phyloP scores from a whole-genome alignment of 2,113 vertebrate genomes.

The Platycercus adscitus region DNA sequence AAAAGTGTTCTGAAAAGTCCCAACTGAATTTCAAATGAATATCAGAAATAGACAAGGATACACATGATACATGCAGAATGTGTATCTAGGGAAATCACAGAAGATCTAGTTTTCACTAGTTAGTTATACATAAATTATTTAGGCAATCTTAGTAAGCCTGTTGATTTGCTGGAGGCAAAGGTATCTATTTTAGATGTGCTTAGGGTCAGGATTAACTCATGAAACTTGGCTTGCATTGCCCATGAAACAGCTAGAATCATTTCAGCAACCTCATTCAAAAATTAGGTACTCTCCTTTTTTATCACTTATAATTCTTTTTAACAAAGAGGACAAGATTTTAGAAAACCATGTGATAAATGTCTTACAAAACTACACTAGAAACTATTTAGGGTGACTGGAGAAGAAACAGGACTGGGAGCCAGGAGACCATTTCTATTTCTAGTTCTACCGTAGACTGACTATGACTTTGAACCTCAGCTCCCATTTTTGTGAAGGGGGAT shows the following conservation, averaged over 20 bases:
- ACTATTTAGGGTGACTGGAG: slow-evolving; percentile 53
- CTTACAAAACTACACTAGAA: slow-evolving; percentile 55
- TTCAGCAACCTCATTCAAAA: not conserved
- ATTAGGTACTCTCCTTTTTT: not conserved
- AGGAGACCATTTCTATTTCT: slow-evolving; percentile 68
- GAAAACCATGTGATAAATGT: slow-evolving; percentile 13
- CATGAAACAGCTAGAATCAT: not conserved
- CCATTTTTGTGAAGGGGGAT: not conserved
- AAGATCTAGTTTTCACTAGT: slow-evolving; percentile 58
- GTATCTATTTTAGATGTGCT: slow-evolving; percentile 47
- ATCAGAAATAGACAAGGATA: slow-evolving; percentile 64
- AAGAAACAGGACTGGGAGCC: slow-evolving; percentile 61
- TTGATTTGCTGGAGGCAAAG: slow-evolving; percentile 63
- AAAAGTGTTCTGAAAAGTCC: slow-evolving; percentile 52
- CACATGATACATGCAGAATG: slow-evolving; percentile 57
- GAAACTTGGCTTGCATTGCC: not conserved
- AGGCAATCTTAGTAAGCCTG: slow-evolving; percentile 48
- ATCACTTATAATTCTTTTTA: not conserved
- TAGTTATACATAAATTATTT: slow-evolving; percentile 68
- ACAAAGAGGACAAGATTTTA: slow-evolving; percentile 13
- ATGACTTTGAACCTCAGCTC: slow-evolving; percentile 58
- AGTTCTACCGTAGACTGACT: slow-evolving; percentile 29
- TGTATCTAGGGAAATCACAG: slow-evolving; percentile 64
- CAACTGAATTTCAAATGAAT: slow-evolving; percentile 64
- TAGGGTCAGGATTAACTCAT: slow-evolving; percentile 55